Evolutionary conservation across 2,888 invertebrate genomes (phyloP).

Genomic region (Machimus atricapillus): DNA sequence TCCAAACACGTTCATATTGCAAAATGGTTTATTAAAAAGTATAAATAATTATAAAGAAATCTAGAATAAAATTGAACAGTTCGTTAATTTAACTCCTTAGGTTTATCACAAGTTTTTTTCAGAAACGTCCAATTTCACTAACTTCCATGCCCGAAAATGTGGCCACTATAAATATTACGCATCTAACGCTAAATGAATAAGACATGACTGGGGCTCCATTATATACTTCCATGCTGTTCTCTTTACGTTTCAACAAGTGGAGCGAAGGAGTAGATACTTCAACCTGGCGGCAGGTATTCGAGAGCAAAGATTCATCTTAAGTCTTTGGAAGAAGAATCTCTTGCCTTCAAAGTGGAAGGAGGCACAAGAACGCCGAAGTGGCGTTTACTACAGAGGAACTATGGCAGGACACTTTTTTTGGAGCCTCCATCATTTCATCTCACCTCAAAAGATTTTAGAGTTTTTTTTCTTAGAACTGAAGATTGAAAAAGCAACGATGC

Average conservation of each 20-base stretch:
- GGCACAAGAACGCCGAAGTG: not conserved
- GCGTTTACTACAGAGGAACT: not conserved
- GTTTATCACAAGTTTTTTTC: no score
- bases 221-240: not conserved
- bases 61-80: no score
- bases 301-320: not conserved
- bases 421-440: not conserved
- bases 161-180: no score
- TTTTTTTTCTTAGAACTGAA: no score
- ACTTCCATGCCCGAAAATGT: not conserved
- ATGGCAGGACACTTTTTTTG: not conserved
- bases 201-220: not conserved
- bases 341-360: not conserved
- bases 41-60: no score
- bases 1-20: no score
- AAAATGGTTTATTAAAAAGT: no score
- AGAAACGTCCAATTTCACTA: no score
- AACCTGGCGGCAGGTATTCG: not conserved
- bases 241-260: not conserved
- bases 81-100: no score
- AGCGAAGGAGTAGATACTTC: not conserved
- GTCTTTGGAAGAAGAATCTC: not conserved
- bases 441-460: not conserved
- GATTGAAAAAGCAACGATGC: no score
- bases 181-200: no score